Percentiles rank a stretch among this genome's conserved stretches.
These are phyloP conservation scores for Peromyscus californicus DNA, from an alignment of 2,113 vertebrate species.

Conservation along the genomic window DNA sequence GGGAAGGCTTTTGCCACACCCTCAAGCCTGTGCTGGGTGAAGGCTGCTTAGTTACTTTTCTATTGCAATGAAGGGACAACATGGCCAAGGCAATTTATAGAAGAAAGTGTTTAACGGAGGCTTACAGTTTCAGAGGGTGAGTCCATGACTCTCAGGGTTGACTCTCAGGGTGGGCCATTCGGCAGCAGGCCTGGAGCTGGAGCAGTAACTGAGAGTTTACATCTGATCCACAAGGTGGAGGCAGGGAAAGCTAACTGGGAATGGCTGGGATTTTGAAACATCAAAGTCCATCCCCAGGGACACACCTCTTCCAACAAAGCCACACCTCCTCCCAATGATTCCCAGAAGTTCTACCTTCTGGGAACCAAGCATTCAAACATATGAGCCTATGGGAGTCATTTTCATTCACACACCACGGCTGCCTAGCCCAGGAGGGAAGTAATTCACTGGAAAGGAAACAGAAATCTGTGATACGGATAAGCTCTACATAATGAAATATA, in stretches of 20 bases:
- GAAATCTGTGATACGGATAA: not conserved
- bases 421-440: not conserved
- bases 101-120: not conserved
- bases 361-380: not conserved
- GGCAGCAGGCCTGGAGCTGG: not conserved
- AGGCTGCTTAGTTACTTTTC: not conserved
- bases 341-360: not conserved
- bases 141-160: not conserved
- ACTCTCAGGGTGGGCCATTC: no score
- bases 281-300: not conserved
- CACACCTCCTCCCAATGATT: not conserved
- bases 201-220: no score
- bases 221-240: not conserved
- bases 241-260: not conserved
- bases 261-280: not conserved
- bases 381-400: not conserved
- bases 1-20: not conserved
- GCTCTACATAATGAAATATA: not conserved
- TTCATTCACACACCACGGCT: not conserved
- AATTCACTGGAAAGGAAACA: not conserved
- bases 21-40: not conserved
- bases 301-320: not conserved
- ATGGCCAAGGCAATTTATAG: not conserved
- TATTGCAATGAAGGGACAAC: not conserved
- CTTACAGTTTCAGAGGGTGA: not conserved